Evolutionary conservation across 2,113 vertebrate genomes (phyloP).

Genomic region (Passer montanus): DNA sequence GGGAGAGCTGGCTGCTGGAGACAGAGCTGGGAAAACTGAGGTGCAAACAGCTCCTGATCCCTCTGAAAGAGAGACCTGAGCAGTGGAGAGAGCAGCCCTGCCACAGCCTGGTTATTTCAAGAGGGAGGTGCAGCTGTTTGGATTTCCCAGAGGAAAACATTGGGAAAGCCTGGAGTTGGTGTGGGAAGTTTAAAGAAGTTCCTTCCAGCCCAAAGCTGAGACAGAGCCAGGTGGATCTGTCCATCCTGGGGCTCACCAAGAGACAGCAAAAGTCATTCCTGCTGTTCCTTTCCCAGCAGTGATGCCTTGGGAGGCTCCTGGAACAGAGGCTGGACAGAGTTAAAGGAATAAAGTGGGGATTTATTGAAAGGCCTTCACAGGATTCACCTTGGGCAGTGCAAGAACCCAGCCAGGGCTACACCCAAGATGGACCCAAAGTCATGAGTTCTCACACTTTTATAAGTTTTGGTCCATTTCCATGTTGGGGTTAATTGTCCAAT

Average conservation of each 20-base stretch:
- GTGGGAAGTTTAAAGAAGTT: background rate
- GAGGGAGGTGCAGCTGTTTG: background rate
- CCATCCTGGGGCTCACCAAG: background rate
- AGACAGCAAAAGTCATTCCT: background rate
- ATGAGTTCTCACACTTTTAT: background rate
- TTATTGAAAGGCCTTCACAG: background rate
- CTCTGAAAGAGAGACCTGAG: background rate
- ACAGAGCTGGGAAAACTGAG: background rate
- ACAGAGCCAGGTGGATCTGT: background rate
- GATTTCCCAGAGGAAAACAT: background rate
- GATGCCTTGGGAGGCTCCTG: background rate
- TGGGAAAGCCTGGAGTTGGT: background rate
- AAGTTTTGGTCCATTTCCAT: background rate
- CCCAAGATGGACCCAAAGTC: no score
- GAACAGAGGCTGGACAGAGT: background rate
- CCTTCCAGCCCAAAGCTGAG: background rate
- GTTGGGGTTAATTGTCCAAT: background rate
- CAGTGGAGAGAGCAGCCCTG: background rate
- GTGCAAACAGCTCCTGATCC: background rate
- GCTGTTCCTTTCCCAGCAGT: background rate
- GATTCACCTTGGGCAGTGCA: background rate
- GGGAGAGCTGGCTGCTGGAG: background rate
- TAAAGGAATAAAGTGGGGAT: background rate
- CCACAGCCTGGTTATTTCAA: background rate
- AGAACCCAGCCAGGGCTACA: fast-evolving